phyloP scores from a whole-genome alignment of 1,140 invertebrate genomes.

The Stegodyphus mimosarum region DNA sequence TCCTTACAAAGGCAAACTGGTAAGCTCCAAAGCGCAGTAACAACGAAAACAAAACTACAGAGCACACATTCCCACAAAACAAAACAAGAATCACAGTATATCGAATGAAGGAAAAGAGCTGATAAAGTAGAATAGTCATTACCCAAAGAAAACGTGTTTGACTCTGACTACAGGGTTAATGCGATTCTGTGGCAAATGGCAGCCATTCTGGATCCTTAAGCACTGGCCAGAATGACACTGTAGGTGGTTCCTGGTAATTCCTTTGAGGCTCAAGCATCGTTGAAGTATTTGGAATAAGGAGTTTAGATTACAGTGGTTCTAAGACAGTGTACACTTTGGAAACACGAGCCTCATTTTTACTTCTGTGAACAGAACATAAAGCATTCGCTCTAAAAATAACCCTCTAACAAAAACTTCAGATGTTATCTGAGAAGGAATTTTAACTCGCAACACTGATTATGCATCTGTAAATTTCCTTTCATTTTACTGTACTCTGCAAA shows the following conservation, averaged over 20 bases:
- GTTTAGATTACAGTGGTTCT: background rate
- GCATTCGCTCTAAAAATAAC: background rate
- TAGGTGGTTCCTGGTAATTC: conserved; percentile 3
- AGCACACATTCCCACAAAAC: no score
- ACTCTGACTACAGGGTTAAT: conserved; percentile 15
- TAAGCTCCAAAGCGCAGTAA: no score
- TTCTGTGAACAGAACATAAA: no score
- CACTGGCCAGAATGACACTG: background rate
- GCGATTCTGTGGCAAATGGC: conserved; percentile 12
- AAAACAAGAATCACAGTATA: no score
- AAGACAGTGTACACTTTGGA: background rate
- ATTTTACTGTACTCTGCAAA: no score
- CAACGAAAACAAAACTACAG: no score
- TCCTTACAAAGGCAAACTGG: no score
- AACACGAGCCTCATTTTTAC: background rate
- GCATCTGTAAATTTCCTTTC: no score
- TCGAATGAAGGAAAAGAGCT: no score
- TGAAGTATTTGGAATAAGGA: background rate
- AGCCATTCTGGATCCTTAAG: conserved; percentile 22
- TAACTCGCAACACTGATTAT: no score
- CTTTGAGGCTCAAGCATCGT: background rate
- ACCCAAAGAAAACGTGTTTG: conserved; percentile 28
- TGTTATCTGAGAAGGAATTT: no score
- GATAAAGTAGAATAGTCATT: background rate
- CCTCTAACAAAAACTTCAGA: background rate